These are phyloP conservation scores for Nerophis ophidion DNA, from an alignment of 2,113 vertebrate genomes.

Conservation along the genomic window DNA sequence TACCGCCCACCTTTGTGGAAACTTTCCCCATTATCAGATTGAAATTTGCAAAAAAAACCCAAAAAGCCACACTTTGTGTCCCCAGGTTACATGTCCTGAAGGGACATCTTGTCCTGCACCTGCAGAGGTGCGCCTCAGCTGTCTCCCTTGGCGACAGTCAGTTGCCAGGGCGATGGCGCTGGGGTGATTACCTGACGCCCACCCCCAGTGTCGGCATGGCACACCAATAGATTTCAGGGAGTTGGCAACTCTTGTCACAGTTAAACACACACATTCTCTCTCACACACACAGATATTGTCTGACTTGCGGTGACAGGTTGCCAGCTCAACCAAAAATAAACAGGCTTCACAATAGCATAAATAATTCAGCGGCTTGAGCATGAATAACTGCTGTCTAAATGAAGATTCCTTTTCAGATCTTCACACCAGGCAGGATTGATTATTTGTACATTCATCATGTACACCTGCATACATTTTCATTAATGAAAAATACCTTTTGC, in stretches of 20 bases:
- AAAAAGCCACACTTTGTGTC: constrained; percentile 30
- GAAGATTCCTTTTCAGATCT: constrained; percentile 32
- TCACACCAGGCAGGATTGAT: background rate
- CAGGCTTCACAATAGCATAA: constrained; percentile 59
- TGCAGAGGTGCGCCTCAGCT: constrained; percentile 47
- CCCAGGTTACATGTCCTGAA: constrained; percentile 41
- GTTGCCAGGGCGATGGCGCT: constrained; percentile 55
- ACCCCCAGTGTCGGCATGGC: constrained; percentile 50
- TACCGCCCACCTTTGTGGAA: too few species aligned
- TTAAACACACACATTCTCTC: constrained; percentile 19
- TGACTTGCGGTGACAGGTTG: constrained; percentile 52
- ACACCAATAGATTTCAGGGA: constrained; percentile 25
- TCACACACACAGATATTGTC: constrained; percentile 15
- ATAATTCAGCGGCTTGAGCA: constrained; percentile 60
- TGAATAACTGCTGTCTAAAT: constrained; percentile 56
- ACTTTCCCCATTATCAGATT: too few species aligned
- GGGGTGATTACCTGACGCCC: constrained; percentile 59
- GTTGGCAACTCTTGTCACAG: constrained; percentile 35
- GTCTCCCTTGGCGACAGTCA: constrained; percentile 62
- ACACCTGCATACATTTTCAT: too few species aligned
- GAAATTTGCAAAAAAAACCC: background rate
- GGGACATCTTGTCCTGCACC: constrained; percentile 52
- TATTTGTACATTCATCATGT: too few species aligned
- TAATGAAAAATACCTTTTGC: too few species aligned
- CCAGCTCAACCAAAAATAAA: constrained; percentile 62